Evolutionary conservation across 2,797 vertebrate species (phyloP), one percentile per base, ranked within the genome.

Genomic region (Myotis daubentonii): DNA sequence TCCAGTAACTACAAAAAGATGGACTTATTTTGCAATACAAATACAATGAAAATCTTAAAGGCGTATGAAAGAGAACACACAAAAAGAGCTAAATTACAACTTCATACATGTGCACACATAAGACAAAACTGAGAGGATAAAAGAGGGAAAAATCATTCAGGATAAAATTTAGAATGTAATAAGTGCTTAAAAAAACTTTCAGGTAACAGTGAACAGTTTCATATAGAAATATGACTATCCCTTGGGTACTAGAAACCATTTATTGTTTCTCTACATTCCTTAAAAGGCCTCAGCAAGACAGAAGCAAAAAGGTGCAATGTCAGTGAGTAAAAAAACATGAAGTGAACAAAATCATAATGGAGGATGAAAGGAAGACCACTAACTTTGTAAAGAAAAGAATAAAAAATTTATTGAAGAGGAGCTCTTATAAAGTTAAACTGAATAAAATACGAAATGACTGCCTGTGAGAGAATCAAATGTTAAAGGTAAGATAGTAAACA

Each of bases 21-120:
- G 30, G 36, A 65, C 15, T 87, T 82, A 88, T 53, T 94, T 74
- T 65, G 55, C 68, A 93, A 88, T 55, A 94, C 3, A 93, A 89
- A 90, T 60, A 91, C 30, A 85, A 85, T 30, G 33, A 93, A 94
- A 95, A 91, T 22, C 30, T 89, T 74, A 81, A 82, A 95, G 38
- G 44, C 51, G 55, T 33, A 57, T 53, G 19, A 93, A 94, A 79
- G n/a, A 33, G 22, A 89, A 94, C 6, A 82, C 51, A 85, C n/a
- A 57, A 89, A 11, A 79, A 92, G 11, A 89, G 5, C 33, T 74
- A 65, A 80, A 95, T 53, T 89, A 79, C 44, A 75, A 89, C 25
- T 86, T 91, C 6, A 87, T 25, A 68, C 66, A 72, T 11, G 55
- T 72, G 19, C 4, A 83, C 38, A 81, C 30, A 90, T 10, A 88